Evolutionary conservation across 2,888 invertebrate species (phyloP), one percentile per base, ranked within the genome.

Genomic region (Acronicta aceris): DNA sequence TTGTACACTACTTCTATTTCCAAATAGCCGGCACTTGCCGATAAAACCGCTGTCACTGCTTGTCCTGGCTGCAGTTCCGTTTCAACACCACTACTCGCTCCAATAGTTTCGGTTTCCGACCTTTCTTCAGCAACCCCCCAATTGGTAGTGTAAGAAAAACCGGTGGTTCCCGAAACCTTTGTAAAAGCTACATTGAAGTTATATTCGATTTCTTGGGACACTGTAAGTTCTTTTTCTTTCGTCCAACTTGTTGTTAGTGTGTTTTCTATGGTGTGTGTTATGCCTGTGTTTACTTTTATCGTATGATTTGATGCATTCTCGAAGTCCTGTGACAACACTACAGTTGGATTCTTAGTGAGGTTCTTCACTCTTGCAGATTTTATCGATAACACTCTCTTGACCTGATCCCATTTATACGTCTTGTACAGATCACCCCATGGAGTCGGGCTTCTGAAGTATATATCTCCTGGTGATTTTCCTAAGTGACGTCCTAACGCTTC

Each of bases 351-450:
- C 25, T 75, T 84, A 3, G 56, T 71, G 0, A 85, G 42, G 13
- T 52, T 67, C 55, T 80, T 86, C 0, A 90, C 63, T 70, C 67
- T 82, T 2, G 82, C 87, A 0, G 86, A 87, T 79, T 87, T 85
- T 40, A 88, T 67, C 3, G 80, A 66, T 15, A 90, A 21, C 0
- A 89, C 76, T 65, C 81, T 83, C 0, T 81, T 78, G 0, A 92
- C 83, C 73, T 86, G 83, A 59, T 91, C 88, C 91, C 91, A 93
- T 21, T 83, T 76, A 53, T 89, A 88, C 43, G 58, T 83, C 50
- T 85, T 82, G 62, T 90, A 93, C 5, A 93, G 76, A 74, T 93
- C 92, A 0, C 87, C 89, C 92, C 93, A 92, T 0, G 91, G 92
- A 0, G 93, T 93, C 0, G 92, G 93, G 51, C 89, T 89, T 76